A percentile compares a stretch with the other conserved stretches of the same genome.
phyloP scores from a whole-genome alignment of 2,113 vertebrate species.

The Plotosus lineatus region DNA sequence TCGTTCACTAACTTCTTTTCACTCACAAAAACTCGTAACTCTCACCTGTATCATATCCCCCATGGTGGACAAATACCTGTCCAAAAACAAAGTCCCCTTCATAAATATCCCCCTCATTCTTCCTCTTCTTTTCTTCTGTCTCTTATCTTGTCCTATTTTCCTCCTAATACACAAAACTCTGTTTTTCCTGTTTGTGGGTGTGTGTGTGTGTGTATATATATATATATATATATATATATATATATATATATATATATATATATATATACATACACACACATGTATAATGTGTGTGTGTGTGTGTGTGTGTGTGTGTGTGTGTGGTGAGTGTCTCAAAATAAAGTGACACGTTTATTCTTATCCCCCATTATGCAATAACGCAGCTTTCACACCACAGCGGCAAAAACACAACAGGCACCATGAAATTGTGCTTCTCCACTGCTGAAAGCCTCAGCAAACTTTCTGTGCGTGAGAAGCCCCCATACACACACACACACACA shows the following conservation, averaged over 20 bases:
- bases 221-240: too few relatives aligned
- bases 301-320: constrained; percentile 12
- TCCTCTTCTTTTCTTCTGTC: not conserved
- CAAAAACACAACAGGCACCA: constrained; percentile 33
- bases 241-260: not conserved
- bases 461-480: constrained; percentile 32
- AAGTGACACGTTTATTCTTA: constrained; percentile 21
- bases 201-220: not conserved
- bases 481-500: too few relatives aligned
- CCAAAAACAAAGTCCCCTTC: not conserved
- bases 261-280: too few relatives aligned
- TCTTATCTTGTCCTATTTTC: not conserved
- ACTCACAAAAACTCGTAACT: too few relatives aligned
- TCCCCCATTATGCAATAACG: constrained; percentile 24
- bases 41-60: too few relatives aligned
- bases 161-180: not conserved
- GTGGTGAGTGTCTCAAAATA: constrained; percentile 22
- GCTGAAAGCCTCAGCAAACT: constrained; percentile 46
- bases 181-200: not conserved
- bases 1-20: not conserved
- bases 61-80: too few relatives aligned
- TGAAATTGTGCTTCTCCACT: constrained; percentile 40
- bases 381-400: constrained; percentile 25
- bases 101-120: not conserved
- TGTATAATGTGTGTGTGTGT: constrained; percentile 7